Percentiles rank a stretch among this genome's conserved stretches.
phyloP scores from a whole-genome alignment of 2,113 vertebrate species.

The Clupea harengus region DNA sequence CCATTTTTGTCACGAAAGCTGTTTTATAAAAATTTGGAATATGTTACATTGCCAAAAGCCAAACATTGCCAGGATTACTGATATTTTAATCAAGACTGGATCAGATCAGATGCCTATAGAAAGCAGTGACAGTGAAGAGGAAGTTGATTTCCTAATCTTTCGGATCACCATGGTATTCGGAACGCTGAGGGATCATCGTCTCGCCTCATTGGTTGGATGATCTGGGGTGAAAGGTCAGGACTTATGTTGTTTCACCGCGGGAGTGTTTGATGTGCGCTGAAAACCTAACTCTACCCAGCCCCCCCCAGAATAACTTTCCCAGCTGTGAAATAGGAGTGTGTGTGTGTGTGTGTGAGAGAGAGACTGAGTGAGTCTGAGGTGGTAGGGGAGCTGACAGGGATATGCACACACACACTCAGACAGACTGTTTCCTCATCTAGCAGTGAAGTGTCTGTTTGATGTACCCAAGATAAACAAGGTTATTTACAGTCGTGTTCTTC shows the following conservation, averaged over 20 bases:
- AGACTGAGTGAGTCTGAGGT: not conserved
- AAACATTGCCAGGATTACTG: not conserved
- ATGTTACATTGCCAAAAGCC: not conserved
- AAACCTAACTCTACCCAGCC: not conserved
- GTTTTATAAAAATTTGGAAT: not conserved
- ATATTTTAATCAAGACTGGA: not conserved
- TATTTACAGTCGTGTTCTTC: not conserved
- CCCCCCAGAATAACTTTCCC: not conserved
- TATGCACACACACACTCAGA: not conserved
- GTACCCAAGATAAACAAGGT: constrained; percentile 6
- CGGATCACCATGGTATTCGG: not conserved
- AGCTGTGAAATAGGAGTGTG: constrained; percentile 4
- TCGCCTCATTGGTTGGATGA: not conserved
- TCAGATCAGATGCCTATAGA: not conserved
- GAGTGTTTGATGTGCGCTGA: constrained; percentile 1
- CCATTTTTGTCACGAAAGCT: not conserved
- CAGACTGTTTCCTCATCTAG: constrained; percentile 5
- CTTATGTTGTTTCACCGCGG: not conserved
- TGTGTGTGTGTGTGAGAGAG: not conserved
- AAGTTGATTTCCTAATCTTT: not conserved
- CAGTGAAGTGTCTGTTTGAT: not conserved
- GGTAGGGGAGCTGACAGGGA: constrained; percentile 3
- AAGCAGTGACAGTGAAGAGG: not conserved
- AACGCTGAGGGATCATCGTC: not conserved
- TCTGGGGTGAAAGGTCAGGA: not conserved